phyloP scores from a whole-genome alignment of 2,888 invertebrate species.

The Andricus quercusramuli region DNA sequence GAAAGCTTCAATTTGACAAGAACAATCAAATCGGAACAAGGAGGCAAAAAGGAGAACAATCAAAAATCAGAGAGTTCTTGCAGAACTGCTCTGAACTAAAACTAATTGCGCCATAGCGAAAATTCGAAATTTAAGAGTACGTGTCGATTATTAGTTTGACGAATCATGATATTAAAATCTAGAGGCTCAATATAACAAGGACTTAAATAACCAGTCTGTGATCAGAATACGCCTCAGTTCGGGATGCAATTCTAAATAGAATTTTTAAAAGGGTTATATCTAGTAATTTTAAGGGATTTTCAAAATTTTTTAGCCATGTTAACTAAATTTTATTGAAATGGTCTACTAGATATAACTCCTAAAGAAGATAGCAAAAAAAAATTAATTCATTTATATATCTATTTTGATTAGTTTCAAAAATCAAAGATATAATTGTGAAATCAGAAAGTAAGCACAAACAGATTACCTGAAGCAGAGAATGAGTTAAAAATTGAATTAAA shows the following conservation, averaged over 20 bases:
- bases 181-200: not conserved
- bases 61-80: not conserved
- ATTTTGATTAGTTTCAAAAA: not conserved
- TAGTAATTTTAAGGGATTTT: no score
- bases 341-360: no score
- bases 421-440: not conserved
- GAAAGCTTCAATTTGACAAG: not conserved
- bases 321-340: no score
- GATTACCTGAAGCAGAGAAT: not conserved
- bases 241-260: not conserved
- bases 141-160: not conserved
- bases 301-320: no score
- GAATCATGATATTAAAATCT: slow-evolving; percentile 6
- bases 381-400: not conserved
- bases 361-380: not conserved
- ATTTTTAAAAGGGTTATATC: not conserved
- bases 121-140: not conserved
- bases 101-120: not conserved
- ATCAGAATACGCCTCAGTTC: not conserved
- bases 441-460: not conserved
- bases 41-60: not conserved
- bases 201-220: slow-evolving; percentile 6
- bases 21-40: not conserved
- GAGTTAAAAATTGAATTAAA: not conserved
- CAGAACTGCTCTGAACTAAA: not conserved